Evolutionary conservation across 2,888 invertebrate genomes (phyloP), one percentile per base, ranked within the genome.

Genomic region (Dolichomitus sp.): DNA sequence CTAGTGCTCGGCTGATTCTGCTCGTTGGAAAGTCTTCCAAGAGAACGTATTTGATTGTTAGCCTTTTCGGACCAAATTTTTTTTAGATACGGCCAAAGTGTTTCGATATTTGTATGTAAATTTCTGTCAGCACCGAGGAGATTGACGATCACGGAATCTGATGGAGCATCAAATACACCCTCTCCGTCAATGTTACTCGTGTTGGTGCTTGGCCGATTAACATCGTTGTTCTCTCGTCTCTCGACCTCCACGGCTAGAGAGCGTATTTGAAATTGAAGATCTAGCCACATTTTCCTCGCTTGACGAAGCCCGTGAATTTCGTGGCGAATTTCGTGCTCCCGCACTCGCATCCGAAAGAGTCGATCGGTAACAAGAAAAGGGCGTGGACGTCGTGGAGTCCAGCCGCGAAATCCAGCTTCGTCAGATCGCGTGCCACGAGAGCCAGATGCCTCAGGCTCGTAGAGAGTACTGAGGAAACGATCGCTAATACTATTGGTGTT

Each of bases 241-340:
- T 87, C 85, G 4, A 86, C 85, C 4, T 94, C 94, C 0, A 94
- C 94, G 86, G 95, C 94, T 81, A 95, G 90, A 85, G 94, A 91
- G 80, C 95, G 92, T 85, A 96, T 95, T 74, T 96, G 95, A 50
- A 95, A 92, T 30, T 95, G 95, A 81, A 96, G 93, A 88, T 95
- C 95, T 80, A 96, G 95, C 94, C 96, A 96, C 95, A 96, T 95
- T 42, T 94, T 94, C 9, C 96, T 95, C 73, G 96, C 94, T 87
- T 95, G 95, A 85, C 95, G 95, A 87, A 96, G 92, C 79, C 93
- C 92, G n/a, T 88, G 83, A 30, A 94, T 92, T 82, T 94, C 92
- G 59, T 91, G 74, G 11, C 91, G 83, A 9, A 91, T 91, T 77
- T 90, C 91, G 72, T 14, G 4, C n/a, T 40, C 11, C 11, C 65